Evolutionary conservation across 1,140 invertebrate species (phyloP).

Genomic region (Wiebesia pumilae): DNA sequence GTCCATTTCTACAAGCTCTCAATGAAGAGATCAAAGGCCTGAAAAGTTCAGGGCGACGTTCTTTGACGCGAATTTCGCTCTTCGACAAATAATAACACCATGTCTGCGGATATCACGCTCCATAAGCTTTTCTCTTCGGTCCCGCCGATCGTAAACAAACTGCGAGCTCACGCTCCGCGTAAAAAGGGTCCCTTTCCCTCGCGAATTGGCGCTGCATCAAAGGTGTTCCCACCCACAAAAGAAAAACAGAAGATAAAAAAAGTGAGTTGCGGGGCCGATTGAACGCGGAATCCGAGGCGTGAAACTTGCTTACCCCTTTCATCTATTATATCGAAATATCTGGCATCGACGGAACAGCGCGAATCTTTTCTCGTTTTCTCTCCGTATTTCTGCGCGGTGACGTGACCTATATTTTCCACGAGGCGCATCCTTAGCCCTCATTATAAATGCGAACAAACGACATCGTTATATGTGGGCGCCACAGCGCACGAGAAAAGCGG

Average conservation of each 20-base stretch:
- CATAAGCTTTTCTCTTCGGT: not conserved
- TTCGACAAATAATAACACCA: not conserved
- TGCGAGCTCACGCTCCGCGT: too few species aligned
- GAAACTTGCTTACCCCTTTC: not conserved
- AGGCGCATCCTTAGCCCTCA: slow-evolving; percentile 26
- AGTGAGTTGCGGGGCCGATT: too few species aligned
- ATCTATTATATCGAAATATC: not conserved
- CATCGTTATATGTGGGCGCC: slow-evolving; percentile 2
- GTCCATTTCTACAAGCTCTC: too few species aligned
- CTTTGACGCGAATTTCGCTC: not conserved
- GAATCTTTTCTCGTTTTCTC: not conserved
- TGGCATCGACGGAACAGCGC: not conserved
- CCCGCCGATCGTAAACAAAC: too few species aligned
- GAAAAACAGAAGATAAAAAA: too few species aligned
- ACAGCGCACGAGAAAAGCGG: not conserved
- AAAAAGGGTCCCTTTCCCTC: not conserved
- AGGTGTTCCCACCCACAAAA: too few species aligned
- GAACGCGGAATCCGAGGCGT: not conserved
- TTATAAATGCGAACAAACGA: slow-evolving; percentile 45
- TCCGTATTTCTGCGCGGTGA: not conserved
- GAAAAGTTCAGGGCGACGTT: not conserved
- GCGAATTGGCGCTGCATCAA: not conserved
- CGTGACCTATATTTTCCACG: slow-evolving; percentile 42
- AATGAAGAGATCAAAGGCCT: not conserved
- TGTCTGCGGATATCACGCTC: not conserved